Percentiles rank a stretch among this genome's conserved stretches.
phyloP scores from a whole-genome alignment of 1,140 invertebrate genomes.

The Heliconius himera region DNA sequence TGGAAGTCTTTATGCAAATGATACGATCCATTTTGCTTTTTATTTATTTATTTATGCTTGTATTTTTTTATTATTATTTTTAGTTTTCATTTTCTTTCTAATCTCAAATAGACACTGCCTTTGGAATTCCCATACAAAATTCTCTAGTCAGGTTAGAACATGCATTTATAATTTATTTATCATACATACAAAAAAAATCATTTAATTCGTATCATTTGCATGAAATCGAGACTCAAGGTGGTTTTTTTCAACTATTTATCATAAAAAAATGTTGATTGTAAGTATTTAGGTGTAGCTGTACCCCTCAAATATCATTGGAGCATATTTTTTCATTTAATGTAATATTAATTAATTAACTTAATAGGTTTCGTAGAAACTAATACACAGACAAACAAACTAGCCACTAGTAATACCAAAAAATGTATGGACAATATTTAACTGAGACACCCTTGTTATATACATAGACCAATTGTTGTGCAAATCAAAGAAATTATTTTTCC shows the following conservation, averaged over 20 bases:
- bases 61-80: not conserved
- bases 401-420: conserved; percentile 29
- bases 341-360: conserved; percentile 24
- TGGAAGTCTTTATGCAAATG: conserved; percentile 71
- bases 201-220: conserved; percentile 69
- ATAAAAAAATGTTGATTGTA: conserved; percentile 15
- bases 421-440: not conserved
- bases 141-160: conserved; percentile 71
- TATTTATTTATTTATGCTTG: conserved; percentile 32
- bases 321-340: conserved; percentile 71
- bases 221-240: conserved; percentile 32
- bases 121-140: conserved; percentile 53
- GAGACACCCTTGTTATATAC: not conserved
- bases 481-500: conserved; percentile 11
- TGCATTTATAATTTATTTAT: conserved; percentile 79
- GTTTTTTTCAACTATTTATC: conserved; percentile 1
- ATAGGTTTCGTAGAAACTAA: conserved; percentile 57
- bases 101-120: conserved; percentile 16
- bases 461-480: conserved; percentile 14
- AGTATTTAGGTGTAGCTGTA: conserved; percentile 56
- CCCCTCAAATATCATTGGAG: conserved; percentile 52
- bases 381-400: conserved; percentile 43
- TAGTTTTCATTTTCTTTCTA: conserved; percentile 1
- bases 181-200: conserved; percentile 32
- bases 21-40: conserved; percentile 48